phyloP scores from a whole-genome alignment of 2,797 vertebrate genomes.

The Micropoecilia bifurca region DNA sequence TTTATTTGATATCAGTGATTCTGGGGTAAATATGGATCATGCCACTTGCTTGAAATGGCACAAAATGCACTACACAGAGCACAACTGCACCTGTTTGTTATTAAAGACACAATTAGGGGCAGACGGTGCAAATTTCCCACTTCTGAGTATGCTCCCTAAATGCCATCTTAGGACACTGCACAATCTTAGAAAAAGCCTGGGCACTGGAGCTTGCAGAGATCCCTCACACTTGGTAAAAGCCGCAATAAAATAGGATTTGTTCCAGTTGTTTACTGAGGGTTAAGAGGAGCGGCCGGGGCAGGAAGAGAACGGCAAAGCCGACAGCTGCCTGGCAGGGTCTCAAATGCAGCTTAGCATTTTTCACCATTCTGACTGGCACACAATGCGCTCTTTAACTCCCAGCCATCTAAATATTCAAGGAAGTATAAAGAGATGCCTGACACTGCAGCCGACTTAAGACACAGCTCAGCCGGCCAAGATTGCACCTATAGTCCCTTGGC shows the following conservation, averaged over 20 bases:
- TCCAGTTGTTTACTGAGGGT: constrained; percentile 85
- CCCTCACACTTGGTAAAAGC: constrained; percentile 79
- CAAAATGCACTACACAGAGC: constrained; percentile 27
- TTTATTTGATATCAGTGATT: constrained; percentile 27
- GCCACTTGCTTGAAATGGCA: constrained; percentile 39
- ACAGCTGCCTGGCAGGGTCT: constrained; percentile 85
- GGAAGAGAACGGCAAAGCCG: constrained; percentile 81
- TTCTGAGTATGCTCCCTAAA: constrained; percentile 55
- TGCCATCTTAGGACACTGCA: constrained; percentile 73
- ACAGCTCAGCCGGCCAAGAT: constrained; percentile 75
- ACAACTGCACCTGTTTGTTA: constrained; percentile 60
- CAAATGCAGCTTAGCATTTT: constrained; percentile 84
- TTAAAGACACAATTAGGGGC: constrained; percentile 69
- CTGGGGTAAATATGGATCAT: constrained; percentile 50
- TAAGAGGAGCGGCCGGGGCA: constrained; percentile 78
- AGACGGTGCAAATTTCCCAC: constrained; percentile 50
- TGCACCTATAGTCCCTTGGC: constrained; percentile 71
- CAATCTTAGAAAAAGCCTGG: constrained; percentile 68
- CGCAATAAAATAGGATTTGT: constrained; percentile 85
- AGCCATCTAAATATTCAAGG: constrained; percentile 81
- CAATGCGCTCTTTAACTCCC: constrained; percentile 81
- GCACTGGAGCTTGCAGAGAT: constrained; percentile 74
- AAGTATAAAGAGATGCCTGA: constrained; percentile 78
- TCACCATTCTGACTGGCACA: constrained; percentile 81
- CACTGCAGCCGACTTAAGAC: constrained; percentile 75